Conservation (phyloP, 1,140 invertebrate species). For the Drosophila tsacasi region DNA sequence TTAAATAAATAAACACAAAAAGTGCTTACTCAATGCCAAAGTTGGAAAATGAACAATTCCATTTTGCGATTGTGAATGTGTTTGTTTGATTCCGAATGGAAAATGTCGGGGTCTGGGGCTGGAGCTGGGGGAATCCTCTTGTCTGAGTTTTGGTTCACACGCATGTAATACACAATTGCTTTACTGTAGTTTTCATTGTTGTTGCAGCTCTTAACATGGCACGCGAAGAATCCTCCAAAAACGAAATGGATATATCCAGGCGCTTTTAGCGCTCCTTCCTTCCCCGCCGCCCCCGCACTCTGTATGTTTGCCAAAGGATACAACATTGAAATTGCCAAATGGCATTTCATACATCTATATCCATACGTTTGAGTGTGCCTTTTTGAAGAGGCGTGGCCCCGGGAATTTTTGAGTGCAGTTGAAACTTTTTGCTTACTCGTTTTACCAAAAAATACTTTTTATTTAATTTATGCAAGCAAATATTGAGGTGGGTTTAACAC, state of each 20-base stretch:
- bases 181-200: conserved; percentile 63
- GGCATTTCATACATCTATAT: conserved; percentile 50
- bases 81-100: conserved; percentile 52
- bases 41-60: conserved; percentile 66
- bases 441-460: not conserved
- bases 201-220: conserved; percentile 76
- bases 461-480: conserved; percentile 9
- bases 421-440: conserved; percentile 12
- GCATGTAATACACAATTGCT: conserved; percentile 73
- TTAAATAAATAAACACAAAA: conserved; percentile 83
- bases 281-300: conserved; percentile 19
- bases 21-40: conserved; percentile 61
- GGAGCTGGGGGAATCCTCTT: conserved; percentile 33
- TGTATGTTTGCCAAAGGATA: conserved; percentile 62
- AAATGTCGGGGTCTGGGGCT: not conserved
- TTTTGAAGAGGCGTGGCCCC: conserved; percentile 10
- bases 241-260: conserved; percentile 76
- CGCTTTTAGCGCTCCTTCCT: conserved; percentile 27
- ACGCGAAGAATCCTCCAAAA: conserved; percentile 82
- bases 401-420: conserved; percentile 6
- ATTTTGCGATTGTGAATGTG: conserved; percentile 61
- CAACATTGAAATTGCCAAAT: conserved; percentile 72
- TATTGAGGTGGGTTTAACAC: not conserved
- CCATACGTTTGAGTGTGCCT: conserved; percentile 8
- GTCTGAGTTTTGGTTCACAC: conserved; percentile 70